phyloP scores from a whole-genome alignment of 2,888 invertebrate species.

The Dynastes hyllus region DNA sequence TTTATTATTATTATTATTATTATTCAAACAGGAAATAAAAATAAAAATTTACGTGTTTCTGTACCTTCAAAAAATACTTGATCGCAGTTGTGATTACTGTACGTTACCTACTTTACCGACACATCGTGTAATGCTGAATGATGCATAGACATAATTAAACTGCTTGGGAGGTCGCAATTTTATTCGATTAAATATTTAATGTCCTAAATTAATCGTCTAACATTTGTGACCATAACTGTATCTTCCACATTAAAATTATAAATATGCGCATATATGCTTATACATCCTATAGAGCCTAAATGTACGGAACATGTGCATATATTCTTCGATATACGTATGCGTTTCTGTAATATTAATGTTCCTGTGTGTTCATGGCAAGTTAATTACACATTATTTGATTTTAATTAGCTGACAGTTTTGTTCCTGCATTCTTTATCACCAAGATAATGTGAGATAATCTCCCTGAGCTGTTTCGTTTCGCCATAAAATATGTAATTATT shows the following conservation, averaged over 20 bases:
- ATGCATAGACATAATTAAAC: no score
- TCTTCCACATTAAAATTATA: neutral
- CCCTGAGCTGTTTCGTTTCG: conserved; percentile 17
- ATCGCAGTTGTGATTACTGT: no score
- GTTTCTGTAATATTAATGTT: conserved; percentile 18
- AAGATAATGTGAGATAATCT: conserved; percentile 28
- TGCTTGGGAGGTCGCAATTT: no score
- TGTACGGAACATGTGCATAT: neutral
- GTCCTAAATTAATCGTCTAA: neutral
- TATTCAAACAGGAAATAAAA: no score
- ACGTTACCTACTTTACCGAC: no score
- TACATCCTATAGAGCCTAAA: neutral
- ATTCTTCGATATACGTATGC: neutral
- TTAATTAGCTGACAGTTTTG: conserved; percentile 41
- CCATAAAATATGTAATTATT: conserved; percentile 41
- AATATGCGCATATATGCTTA: neutral
- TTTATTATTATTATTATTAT: no score
- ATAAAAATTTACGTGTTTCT: no score
- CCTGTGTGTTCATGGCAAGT: neutral
- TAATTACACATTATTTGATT: conserved; percentile 40
- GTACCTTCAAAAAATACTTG: no score
- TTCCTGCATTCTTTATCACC: conserved; percentile 28
- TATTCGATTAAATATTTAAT: no score
- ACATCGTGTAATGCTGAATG: no score
- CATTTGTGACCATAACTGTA: neutral